These are phyloP conservation scores for Urocitellus parryii DNA, from an alignment of 2,113 vertebrate species.

Conservation along the genomic window DNA sequence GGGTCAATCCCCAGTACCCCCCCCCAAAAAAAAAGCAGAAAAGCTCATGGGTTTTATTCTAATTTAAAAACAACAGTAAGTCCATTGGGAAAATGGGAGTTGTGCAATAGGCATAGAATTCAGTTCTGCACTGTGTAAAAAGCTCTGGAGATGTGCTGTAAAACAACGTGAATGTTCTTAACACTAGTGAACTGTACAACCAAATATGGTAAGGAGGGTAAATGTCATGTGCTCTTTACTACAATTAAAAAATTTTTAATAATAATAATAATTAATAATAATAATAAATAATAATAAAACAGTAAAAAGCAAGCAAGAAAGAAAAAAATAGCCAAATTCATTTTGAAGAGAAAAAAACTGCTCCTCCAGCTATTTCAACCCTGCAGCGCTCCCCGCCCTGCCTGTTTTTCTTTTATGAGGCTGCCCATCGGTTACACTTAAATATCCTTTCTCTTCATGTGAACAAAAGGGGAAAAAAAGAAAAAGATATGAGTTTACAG, in stretches of 20 bases:
- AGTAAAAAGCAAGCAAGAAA: too few species aligned
- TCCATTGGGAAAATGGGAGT: background rate
- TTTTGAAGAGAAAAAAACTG: too few species aligned
- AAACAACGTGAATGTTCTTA: too few species aligned
- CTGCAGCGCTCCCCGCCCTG: fast-evolving
- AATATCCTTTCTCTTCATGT: background rate
- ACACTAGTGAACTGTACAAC: too few species aligned
- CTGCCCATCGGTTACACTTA: background rate
- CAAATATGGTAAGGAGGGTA: background rate
- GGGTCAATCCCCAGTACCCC: too few species aligned
- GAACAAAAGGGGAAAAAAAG: background rate
- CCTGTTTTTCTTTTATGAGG: background rate
- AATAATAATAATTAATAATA: too few species aligned
- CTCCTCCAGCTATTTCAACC: background rate
- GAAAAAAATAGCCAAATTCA: too few species aligned
- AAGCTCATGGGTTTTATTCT: background rate
- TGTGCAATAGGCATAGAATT: background rate
- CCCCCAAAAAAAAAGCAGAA: background rate
- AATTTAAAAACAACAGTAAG: background rate
- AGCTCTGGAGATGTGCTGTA: too few species aligned
- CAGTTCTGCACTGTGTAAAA: too few species aligned
- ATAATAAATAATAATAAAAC: too few species aligned
- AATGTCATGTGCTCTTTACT: too few species aligned
- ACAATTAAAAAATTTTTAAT: too few species aligned
- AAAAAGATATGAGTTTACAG: background rate